A percentile compares a stretch with the other conserved stretches of the same genome.
Conservation (phyloP, 1,140 invertebrate species). For the Heliothis virescens region DNA sequence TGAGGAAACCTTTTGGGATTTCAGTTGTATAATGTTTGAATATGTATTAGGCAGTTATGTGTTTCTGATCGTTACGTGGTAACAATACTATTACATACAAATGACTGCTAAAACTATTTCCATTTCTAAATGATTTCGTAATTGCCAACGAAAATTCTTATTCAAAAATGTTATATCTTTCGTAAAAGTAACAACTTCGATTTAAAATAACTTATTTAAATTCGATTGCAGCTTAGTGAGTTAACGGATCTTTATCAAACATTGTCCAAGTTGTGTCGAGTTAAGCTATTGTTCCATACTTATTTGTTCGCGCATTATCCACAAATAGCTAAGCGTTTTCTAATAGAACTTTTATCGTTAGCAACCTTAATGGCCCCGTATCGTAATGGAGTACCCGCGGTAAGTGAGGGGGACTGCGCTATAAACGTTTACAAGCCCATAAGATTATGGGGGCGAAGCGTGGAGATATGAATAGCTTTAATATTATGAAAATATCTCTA, state of each 20-base stretch:
- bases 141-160: no score
- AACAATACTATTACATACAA: not conserved
- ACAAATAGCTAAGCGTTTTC: constrained; percentile 23
- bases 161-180: no score
- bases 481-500: not conserved
- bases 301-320: constrained; percentile 5
- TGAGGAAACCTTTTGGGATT: constrained; percentile 11
- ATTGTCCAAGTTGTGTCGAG: constrained; percentile 12
- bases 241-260: not conserved
- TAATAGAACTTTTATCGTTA: constrained; percentile 36
- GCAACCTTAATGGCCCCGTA: constrained; percentile 6
- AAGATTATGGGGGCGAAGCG: not conserved
- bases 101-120: not conserved
- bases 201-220: no score
- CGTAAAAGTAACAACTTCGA: no score
- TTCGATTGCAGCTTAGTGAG: no score
- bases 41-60: not conserved
- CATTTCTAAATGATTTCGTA: no score
- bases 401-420: constrained; percentile 13
- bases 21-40: not conserved
- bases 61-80: not conserved
- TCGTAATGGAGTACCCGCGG: constrained; percentile 17
- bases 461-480: not conserved
- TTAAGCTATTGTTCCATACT: not conserved
- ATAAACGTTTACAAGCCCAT: constrained; percentile 9